Evolutionary conservation across 2,113 vertebrate species (phyloP), one percentile per base, ranked within the genome.

Genomic region (Oreotrochilus melanogaster): DNA sequence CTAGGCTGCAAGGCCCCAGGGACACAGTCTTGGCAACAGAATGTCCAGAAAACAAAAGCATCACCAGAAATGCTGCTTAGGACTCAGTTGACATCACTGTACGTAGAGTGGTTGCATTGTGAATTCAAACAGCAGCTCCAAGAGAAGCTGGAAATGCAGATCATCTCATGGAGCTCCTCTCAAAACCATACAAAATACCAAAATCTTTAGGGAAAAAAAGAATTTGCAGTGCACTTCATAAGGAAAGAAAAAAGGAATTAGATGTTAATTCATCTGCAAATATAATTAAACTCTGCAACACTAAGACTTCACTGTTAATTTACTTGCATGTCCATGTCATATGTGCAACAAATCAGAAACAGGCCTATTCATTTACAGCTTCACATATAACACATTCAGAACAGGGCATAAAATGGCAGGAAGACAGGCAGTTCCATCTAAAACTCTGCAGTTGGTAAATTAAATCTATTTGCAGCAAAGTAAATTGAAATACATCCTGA

Each of bases 371-470:
- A 94, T 95, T 93, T 74, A 78, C 93, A 95, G 86, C 92, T 96
- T 91, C 86, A 87, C 5, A 0, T 92, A 71, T 80, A 87, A 95
- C 79, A 64, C 62, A 92, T 88, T 92, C 78, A 83, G 89, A 90
- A 86, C 1, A 21, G 28, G 58, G 72, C 75, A 89, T 54, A 89
- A 93, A 95, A 88, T 69, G 78, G 86, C 67, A 86, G 60, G 86
- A 91, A 91, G 50, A 84, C 22, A 61, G 79, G 75, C 86, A 86
- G 88, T 64, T 94, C 91, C 93, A 95, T 94, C 94, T 95, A 25
- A 89, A 96, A 94, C 96, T 91, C 97, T 45, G 91, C 95, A 94
- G 97, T 95, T 96, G 96, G 97, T 96, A 96, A 97, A 97, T 97
- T 96, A 97, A 96, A 96, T 94, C 94, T 96, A 96, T 95, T 93